Conservation (phyloP, 2,888 invertebrate genomes). For the Actias luna region DNA sequence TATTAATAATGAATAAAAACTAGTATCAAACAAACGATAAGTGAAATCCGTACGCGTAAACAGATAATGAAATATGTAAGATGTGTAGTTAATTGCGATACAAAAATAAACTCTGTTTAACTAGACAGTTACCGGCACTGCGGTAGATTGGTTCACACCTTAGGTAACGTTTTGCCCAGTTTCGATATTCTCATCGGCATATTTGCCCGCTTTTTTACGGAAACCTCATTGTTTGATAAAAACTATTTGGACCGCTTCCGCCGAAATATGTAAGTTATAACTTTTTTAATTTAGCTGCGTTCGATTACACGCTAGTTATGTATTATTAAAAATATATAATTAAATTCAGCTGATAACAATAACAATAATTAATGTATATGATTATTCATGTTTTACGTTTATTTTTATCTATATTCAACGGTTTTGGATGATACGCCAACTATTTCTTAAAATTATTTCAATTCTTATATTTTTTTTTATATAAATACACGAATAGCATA, state of each 20-base stretch:
- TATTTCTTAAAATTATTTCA: neutral
- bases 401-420: neutral
- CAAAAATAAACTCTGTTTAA: constrained; percentile 67
- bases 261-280: neutral
- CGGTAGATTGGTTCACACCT: constrained; percentile 62
- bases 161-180: constrained; percentile 62
- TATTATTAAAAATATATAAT: neutral
- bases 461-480: too few relatives aligned
- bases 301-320: neutral
- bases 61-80: constrained; percentile 45
- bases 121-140: constrained; percentile 35
- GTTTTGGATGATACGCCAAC: neutral
- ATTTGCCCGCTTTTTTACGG: constrained; percentile 53
- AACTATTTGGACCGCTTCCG: neutral
- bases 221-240: neutral
- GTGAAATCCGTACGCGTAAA: constrained; percentile 22
- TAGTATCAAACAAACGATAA: neutral
- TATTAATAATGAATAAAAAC: neutral
- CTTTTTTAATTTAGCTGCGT: neutral
- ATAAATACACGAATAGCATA: too few relatives aligned
- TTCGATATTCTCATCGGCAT: constrained; percentile 50
- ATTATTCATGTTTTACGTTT: neutral
- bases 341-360: neutral
- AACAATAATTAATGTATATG: too few relatives aligned
- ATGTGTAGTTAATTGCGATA: constrained; percentile 45